Conservation (phyloP, 2,797 vertebrate species). For the Hozukius guyotensis region DNA sequence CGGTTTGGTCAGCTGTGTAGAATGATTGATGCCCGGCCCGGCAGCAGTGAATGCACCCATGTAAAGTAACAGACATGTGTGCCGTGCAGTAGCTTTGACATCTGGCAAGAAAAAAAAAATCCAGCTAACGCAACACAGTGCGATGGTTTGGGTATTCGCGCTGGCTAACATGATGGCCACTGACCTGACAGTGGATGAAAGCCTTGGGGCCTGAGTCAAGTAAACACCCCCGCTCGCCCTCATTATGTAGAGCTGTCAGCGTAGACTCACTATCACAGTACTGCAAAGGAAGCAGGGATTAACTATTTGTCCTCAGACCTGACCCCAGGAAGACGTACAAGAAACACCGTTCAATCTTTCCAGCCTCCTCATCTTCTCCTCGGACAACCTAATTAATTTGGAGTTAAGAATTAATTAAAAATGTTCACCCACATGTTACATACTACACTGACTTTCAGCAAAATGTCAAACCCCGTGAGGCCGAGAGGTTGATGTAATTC, state of each 20-base stretch:
- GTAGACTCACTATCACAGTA: constrained; percentile 27
- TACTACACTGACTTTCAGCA: constrained; percentile 1
- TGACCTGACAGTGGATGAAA: constrained; percentile 68
- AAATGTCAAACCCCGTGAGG: constrained; percentile 1
- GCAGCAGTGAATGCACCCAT: constrained; percentile 17
- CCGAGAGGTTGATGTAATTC: neutral
- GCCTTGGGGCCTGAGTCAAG: constrained; percentile 54
- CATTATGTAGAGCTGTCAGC: constrained; percentile 70
- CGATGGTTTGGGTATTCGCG: constrained; percentile 28
- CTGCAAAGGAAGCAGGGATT: constrained; percentile 31
- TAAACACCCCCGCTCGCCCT: constrained; percentile 55
- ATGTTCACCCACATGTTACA: constrained; percentile 27
- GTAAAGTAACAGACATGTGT: constrained; percentile 12
- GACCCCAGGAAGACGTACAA: neutral
- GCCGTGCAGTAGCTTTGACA: constrained; percentile 43
- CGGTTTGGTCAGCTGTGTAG: neutral
- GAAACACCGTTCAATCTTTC: neutral
- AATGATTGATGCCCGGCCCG: constrained; percentile 23
- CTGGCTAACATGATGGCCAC: constrained; percentile 62
- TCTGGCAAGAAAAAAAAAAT: constrained; percentile 27
- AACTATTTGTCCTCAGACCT: constrained; percentile 17
- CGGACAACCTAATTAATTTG: constrained; percentile 42
- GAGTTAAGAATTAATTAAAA: constrained; percentile 52
- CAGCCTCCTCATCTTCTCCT: constrained; percentile 5
- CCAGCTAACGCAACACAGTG: constrained; percentile 31